phyloP scores from a whole-genome alignment of 1,140 invertebrate species.

The Tetramorium simillimum region DNA sequence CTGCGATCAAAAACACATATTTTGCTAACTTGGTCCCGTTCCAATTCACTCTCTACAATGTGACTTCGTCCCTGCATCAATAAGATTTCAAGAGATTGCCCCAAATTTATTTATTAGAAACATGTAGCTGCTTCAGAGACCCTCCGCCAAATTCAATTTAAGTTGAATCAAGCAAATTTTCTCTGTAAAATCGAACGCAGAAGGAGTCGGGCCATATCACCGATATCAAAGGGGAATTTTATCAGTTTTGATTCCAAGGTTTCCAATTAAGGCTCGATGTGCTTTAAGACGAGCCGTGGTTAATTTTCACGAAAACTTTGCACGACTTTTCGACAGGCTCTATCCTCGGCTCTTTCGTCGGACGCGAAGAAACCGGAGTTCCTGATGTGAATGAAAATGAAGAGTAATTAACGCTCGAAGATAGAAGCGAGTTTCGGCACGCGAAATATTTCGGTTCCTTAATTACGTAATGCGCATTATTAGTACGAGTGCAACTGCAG shows the following conservation, averaged over 20 bases:
- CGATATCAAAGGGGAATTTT: constrained; percentile 28
- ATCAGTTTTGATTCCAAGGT: constrained; percentile 55
- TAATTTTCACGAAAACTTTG: constrained; percentile 59
- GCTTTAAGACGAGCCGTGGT: constrained; percentile 29
- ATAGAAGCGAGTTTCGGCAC: background rate
- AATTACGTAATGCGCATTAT: background rate
- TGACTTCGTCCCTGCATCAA: background rate
- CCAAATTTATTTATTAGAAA: background rate
- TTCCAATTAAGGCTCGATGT: constrained; percentile 51
- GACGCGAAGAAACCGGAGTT: constrained; percentile 30
- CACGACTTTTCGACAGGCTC: constrained; percentile 29
- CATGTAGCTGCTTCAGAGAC: background rate
- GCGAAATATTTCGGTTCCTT: background rate
- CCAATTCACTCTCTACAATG: background rate
- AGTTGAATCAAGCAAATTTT: constrained; percentile 16
- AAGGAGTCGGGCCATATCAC: background rate
- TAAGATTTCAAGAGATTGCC: background rate
- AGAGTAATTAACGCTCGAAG: constrained; percentile 29
- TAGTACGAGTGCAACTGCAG: background rate
- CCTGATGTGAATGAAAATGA: constrained; percentile 47
- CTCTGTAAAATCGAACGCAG: no score
- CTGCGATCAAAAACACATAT: background rate
- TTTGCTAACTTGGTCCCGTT: background rate
- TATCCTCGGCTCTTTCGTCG: background rate
- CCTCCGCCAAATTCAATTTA: background rate